Percentiles rank a stretch among this genome's conserved stretches.
Conservation (phyloP, 1,140 invertebrate genomes). For the Colletes gigas region DNA sequence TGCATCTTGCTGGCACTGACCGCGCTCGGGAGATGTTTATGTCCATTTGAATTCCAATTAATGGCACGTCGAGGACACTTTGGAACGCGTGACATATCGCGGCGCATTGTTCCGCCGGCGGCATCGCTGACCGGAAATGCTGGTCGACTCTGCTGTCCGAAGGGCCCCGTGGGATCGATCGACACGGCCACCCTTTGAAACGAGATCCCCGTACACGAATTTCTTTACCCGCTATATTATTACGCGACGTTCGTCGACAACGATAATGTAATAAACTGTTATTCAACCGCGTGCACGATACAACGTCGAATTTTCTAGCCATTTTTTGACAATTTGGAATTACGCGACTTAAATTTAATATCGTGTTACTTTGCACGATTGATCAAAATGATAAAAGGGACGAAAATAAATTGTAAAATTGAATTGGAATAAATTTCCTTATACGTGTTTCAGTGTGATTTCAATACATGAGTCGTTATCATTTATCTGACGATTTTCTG, state of each 20-base stretch:
- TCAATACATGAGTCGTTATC: too few species aligned
- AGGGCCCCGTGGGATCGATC: constrained; percentile 33
- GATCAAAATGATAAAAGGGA: too few species aligned
- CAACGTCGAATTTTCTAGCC: too few species aligned
- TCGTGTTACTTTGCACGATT: too few species aligned
- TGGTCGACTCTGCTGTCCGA: constrained; percentile 51
- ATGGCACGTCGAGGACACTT: constrained; percentile 67
- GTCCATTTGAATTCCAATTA: constrained; percentile 72
- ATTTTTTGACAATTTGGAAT: too few species aligned
- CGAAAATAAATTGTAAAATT: too few species aligned
- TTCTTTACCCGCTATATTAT: constrained; percentile 42
- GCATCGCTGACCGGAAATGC: constrained; percentile 52
- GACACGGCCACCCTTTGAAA: background rate
- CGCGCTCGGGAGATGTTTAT: constrained; percentile 65
- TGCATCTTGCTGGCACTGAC: constrained; percentile 54
- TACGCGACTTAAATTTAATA: too few species aligned
- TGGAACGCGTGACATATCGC: constrained; percentile 68
- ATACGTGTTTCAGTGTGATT: too few species aligned
- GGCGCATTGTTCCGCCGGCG: constrained; percentile 57
- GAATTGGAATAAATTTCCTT: too few species aligned
- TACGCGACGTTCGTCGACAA: background rate
- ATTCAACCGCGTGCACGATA: too few species aligned
- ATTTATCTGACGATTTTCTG: too few species aligned
- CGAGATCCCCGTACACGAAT: constrained; percentile 29
- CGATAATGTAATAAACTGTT: too few species aligned